Percentiles rank a stretch among this genome's conserved stretches.
phyloP scores from a whole-genome alignment of 1,140 invertebrate species.

The Pseudomyrmex pallidus region DNA sequence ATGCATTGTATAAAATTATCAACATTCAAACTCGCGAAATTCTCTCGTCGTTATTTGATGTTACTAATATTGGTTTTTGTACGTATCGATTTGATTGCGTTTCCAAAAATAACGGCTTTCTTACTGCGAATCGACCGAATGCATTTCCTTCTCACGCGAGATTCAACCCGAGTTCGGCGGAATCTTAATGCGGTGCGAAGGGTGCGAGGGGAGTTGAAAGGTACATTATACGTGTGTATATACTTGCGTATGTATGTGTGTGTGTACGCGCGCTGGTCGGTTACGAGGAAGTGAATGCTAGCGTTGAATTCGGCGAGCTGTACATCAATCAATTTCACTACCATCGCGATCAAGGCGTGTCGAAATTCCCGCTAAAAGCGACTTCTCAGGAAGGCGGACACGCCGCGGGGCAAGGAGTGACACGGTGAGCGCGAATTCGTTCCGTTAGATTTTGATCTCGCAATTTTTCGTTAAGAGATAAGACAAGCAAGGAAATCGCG shows the following conservation, averaged over 20 bases:
- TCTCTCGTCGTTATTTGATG: slow-evolving; percentile 53
- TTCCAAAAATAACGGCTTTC: slow-evolving; percentile 62
- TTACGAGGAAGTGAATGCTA: slow-evolving; percentile 18
- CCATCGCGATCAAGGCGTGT: slow-evolving; percentile 59
- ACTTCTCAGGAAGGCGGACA: slow-evolving; percentile 10
- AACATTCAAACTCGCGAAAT: slow-evolving; percentile 48
- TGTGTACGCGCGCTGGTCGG: background rate
- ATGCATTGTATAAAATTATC: background rate
- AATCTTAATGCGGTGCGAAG: slow-evolving; percentile 64
- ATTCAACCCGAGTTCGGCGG: slow-evolving; percentile 65
- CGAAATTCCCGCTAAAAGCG: slow-evolving; percentile 60
- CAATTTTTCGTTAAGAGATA: slow-evolving; percentile 50
- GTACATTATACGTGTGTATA: background rate
- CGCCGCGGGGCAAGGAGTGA: no score
- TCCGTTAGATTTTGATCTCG: slow-evolving; percentile 53
- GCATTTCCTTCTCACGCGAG: slow-evolving; percentile 68
- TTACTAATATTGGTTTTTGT: slow-evolving; percentile 62
- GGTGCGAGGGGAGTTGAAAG: slow-evolving; percentile 47
- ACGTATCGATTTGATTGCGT: slow-evolving; percentile 56
- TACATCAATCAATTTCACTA: slow-evolving; percentile 77
- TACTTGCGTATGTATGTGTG: background rate
- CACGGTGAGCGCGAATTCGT: slow-evolving; percentile 34
- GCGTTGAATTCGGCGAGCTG: slow-evolving; percentile 68
- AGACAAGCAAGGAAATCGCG: slow-evolving; percentile 18
- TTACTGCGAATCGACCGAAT: slow-evolving; percentile 66